Conservation (phyloP, 64 coral and sea anemone species). For the Trachythela sp. region DNA sequence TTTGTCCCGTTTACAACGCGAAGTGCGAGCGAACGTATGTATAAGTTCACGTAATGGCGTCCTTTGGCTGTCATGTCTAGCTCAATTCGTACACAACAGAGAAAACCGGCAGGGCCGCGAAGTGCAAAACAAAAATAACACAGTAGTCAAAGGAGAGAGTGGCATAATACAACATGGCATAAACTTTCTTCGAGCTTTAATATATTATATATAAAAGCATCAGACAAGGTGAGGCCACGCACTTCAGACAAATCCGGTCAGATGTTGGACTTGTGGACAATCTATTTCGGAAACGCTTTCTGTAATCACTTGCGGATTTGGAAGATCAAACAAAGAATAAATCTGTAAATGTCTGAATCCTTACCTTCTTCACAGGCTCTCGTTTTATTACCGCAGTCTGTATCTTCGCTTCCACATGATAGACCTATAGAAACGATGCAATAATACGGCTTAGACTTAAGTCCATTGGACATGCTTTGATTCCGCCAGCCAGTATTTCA, state of each 20-base stretch:
- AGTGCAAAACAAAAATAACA: background rate
- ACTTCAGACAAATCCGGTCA: constrained; percentile 17
- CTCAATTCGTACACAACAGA: background rate
- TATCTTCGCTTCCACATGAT: background rate
- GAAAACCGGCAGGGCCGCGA: background rate
- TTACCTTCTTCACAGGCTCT: background rate
- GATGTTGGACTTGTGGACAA: background rate
- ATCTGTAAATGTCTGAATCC: background rate
- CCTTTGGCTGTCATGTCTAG: background rate
- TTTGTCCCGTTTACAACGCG: background rate
- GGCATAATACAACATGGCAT: background rate
- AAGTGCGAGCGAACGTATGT: background rate
- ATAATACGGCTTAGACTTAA: background rate
- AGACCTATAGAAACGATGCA: background rate
- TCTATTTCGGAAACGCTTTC: constrained; percentile 11
- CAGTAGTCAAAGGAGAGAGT: background rate
- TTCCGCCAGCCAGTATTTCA: background rate
- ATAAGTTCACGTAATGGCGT: background rate
- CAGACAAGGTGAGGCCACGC: background rate
- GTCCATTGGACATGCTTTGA: background rate
- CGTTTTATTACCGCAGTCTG: background rate
- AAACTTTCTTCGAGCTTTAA: too few relatives aligned
- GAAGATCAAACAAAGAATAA: background rate
- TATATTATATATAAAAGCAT: background rate
- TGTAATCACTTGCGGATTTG: background rate